Conservation (phyloP, 92 coral and sea anemone species). For the Meandrina meandrites region DNA sequence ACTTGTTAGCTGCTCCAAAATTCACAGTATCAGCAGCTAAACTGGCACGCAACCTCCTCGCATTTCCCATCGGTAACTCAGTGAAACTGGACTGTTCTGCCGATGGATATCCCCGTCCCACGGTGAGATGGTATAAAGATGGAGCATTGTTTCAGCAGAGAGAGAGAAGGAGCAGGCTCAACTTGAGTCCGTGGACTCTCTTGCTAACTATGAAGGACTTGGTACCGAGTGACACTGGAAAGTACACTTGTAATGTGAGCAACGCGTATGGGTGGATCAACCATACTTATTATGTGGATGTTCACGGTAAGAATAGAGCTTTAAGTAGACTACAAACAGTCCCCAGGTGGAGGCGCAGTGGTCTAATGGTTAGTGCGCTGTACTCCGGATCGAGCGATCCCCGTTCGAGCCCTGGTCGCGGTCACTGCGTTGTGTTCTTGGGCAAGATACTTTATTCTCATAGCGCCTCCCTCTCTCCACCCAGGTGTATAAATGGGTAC, state of each 20-base stretch:
- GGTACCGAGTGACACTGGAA: conserved; percentile 77
- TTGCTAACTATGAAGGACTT: conserved; percentile 55
- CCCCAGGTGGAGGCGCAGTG: background rate
- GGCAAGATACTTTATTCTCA: no score
- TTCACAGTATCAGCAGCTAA: conserved; percentile 40
- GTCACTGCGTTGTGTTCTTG: no score
- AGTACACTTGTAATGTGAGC: conserved; percentile 86
- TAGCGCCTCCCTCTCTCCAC: no score
- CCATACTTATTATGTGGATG: conserved; percentile 71
- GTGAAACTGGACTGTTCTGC: conserved; percentile 82
- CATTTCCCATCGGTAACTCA: conserved; percentile 83
- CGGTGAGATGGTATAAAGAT: conserved; percentile 78
- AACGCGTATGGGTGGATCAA: conserved; percentile 84
- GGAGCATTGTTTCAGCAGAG: conserved; percentile 49
- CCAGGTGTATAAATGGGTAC: no score
- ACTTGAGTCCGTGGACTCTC: conserved; percentile 31
- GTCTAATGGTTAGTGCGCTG: no score
- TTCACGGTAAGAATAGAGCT: conserved; percentile 64
- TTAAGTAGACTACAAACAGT: background rate
- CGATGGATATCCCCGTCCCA: conserved; percentile 73
- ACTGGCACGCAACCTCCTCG: conserved; percentile 49
- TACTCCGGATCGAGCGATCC: no score
- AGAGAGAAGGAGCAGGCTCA: conserved; percentile 22
- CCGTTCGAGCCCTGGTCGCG: no score
- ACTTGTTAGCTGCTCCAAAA: conserved; percentile 67